Evolutionary conservation across 2,797 vertebrate species (phyloP).

Genomic region (Rhinophrynus dorsalis): DNA sequence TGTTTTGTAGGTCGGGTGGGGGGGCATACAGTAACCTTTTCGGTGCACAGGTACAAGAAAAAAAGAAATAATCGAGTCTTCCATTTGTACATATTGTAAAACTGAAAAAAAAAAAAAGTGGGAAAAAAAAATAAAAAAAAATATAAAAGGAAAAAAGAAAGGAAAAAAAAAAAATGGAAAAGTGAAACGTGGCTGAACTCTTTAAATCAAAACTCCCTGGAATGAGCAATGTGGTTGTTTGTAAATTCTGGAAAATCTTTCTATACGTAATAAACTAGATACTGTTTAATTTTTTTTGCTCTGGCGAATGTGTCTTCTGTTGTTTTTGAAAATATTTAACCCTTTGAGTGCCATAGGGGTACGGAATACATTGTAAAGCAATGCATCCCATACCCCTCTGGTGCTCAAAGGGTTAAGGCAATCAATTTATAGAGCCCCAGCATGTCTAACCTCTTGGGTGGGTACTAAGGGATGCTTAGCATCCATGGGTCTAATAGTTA

Average conservation of each 20-base stretch:
- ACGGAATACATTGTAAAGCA: no score
- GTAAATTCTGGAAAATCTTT: slow-evolving; percentile 83
- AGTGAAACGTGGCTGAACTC: slow-evolving; percentile 60
- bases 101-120: slow-evolving; percentile 53
- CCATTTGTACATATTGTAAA: slow-evolving; percentile 81
- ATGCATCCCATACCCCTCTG: no score
- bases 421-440: no score
- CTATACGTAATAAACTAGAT: slow-evolving; percentile 87
- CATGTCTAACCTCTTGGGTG: no score
- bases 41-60: slow-evolving; percentile 68
- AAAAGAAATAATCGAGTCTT: slow-evolving; percentile 74
- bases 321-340: no score
- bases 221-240: slow-evolving; percentile 78
- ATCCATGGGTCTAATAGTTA: no score
- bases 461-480: no score
- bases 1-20: slow-evolving; percentile 32
- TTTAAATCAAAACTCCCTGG: slow-evolving; percentile 67
- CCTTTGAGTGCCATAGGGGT: no score
- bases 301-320: slow-evolving; percentile 44
- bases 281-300: slow-evolving; percentile 75
- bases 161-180: slow-evolving; percentile 46
- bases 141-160: slow-evolving; percentile 46
- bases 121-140: slow-evolving; percentile 40
- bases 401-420: no score
- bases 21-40: slow-evolving; percentile 57